Evolutionary conservation across 2,888 invertebrate species (phyloP).

Genomic region (Agrotis puta): DNA sequence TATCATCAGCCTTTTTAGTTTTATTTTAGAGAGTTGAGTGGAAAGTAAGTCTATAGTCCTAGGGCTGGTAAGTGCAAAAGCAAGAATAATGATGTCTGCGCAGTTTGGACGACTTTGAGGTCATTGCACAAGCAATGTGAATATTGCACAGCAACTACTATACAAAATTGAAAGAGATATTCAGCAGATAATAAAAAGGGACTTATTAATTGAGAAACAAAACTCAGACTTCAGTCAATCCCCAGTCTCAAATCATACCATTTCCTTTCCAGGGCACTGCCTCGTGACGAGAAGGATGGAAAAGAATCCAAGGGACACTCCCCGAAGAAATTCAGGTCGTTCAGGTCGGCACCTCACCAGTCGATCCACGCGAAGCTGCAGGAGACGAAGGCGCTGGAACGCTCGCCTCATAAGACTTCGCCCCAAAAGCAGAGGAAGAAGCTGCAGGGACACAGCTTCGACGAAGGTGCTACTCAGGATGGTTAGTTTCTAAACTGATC

Average conservation of each 20-base stretch:
- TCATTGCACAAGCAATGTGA: conserved; percentile 37
- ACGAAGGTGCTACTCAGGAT: conserved; percentile 87
- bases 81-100: background rate
- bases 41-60: conserved; percentile 1
- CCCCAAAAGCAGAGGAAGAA: conserved; percentile 91
- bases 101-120: background rate
- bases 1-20: conserved; percentile 72
- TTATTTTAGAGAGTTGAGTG: conserved; percentile 37
- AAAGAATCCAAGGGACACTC: conserved; percentile 95
- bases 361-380: conserved; percentile 91
- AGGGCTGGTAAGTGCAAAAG: conserved; percentile 41
- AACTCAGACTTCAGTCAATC: background rate
- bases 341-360: conserved; percentile 91
- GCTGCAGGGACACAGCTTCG: conserved; percentile 88
- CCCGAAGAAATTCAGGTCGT: conserved; percentile 92
- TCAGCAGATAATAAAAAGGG: background rate
- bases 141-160: conserved; percentile 37
- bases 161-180: background rate
- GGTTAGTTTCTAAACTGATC: conserved; percentile 74
- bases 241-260: conserved; percentile 16
- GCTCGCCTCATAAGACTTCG: conserved; percentile 91
- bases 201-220: background rate
- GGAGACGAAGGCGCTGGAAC: conserved; percentile 92
- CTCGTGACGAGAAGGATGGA: conserved; percentile 96
- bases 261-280: conserved; percentile 92